A percentile compares a stretch with the other conserved stretches of the same genome.
Conservation (phyloP, 2,888 invertebrate genomes). For the Petrophora chlorosata region DNA sequence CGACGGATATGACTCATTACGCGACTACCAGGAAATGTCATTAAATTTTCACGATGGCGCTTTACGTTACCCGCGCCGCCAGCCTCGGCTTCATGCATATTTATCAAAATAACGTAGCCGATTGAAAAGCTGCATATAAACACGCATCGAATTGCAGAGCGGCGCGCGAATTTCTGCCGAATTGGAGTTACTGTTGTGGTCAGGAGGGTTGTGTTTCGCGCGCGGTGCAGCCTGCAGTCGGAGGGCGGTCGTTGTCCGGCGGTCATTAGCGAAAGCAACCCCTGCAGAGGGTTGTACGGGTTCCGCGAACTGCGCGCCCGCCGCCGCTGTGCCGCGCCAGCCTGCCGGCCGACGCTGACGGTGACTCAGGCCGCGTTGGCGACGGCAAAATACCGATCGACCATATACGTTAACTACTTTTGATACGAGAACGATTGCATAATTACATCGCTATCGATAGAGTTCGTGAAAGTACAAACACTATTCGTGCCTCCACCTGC, state of each 20-base stretch:
- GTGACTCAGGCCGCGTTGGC: constrained; percentile 68
- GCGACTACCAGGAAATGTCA: constrained; percentile 79
- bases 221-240: constrained; percentile 59
- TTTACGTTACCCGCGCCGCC: constrained; percentile 74
- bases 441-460: constrained; percentile 47
- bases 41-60: constrained; percentile 82
- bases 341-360: constrained; percentile 12
- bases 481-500: no score
- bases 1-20: constrained; percentile 81
- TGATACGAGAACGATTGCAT: constrained; percentile 59
- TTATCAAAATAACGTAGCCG: constrained; percentile 82
- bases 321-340: constrained; percentile 9
- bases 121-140: constrained; percentile 83
- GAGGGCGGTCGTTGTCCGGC: constrained; percentile 67
- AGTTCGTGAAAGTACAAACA: constrained; percentile 50
- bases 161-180: constrained; percentile 53
- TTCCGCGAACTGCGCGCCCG: constrained; percentile 62
- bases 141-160: constrained; percentile 75
- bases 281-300: constrained; percentile 66
- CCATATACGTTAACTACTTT: constrained; percentile 63
- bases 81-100: constrained; percentile 82
- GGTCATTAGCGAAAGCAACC: constrained; percentile 77
- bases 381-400: constrained; percentile 71
- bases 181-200: constrained; percentile 71
- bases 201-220: constrained; percentile 73